Evolutionary conservation across 2,797 vertebrate species (phyloP), one percentile per base, ranked within the genome.

Genomic region (Coregonus suidteri): DNA sequence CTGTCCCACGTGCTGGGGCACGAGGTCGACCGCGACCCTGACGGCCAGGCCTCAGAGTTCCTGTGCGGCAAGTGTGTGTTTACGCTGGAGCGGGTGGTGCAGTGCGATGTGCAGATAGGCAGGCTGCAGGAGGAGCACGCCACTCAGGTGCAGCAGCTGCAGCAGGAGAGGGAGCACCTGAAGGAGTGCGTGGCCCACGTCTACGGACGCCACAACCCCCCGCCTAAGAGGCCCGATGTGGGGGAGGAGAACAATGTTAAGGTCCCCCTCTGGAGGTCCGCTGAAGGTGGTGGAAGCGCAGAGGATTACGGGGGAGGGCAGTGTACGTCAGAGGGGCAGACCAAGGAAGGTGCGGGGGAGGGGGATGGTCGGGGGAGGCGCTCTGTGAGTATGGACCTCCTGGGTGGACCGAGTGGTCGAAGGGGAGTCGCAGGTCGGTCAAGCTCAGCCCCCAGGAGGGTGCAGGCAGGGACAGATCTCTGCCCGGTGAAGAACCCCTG

Each of bases 51-150:
- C 6, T 64, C 59, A 15, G 94, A 95, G 88, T 93, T 95, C 75
- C 87, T 95, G 41, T 95, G 94, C 31, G 91, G 93, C n/a, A 95
- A 94, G 81, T 95, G 95, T 30, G 93, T 91, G 70, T 93, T 91
- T 79, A 91, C 92, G 86, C 80, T 95, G 79, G 94, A 95, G 83
- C 91, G 90, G 37, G 90, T 95, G 56, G 84, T 94, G 4, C 88
- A 91, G 4, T 93, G 84, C 16, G 94, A 95, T 5, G 79, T 94
- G 15, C 78, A 89, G 74, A 89, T 93, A 25, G 79, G 86, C 47
- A 88, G 88, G 74, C 83, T 95, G 72, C 90, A 90, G 83, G 91
- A 93, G 0, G 84, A 92, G 13, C 88, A 93, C 56, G 82, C 52
- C 64, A 75, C 34, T 71, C 86, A 86, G 71, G 75, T 93, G 52